Percentiles rank a stretch among this genome's conserved stretches.
phyloP scores from a whole-genome alignment of 2,113 vertebrate species.

The Galemys pyrenaicus region DNA sequence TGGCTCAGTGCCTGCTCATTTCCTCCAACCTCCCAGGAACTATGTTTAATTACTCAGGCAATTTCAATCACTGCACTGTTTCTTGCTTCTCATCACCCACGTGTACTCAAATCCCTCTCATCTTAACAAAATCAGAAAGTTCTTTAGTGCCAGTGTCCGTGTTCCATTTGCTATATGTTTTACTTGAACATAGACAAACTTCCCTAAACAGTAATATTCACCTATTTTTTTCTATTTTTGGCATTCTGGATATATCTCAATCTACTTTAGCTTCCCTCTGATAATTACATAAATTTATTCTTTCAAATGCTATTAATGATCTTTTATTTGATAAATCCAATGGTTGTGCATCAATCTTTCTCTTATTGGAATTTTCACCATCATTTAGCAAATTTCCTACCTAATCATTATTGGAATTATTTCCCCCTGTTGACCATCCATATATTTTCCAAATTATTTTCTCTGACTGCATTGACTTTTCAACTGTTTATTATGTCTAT shows the following conservation, averaged over 20 bases:
- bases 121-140: neutral
- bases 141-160: neutral
- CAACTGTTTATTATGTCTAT: neutral
- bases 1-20: neutral
- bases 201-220: neutral
- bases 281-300: neutral
- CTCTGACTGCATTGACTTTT: neutral
- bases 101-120: neutral
- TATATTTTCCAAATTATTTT: neutral
- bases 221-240: neutral
- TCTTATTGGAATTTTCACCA: neutral
- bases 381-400: neutral
- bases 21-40: neutral
- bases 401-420: neutral
- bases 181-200: neutral
- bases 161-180: neutral
- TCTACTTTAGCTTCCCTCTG: neutral
- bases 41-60: neutral
- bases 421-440: neutral
- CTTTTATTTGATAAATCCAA: neutral
- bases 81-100: neutral
- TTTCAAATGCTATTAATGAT: neutral
- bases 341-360: neutral
- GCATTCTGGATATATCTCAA: neutral
- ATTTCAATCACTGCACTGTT: neutral